Percentiles rank a stretch among this genome's conserved stretches.
Evolutionary conservation across 2,113 vertebrate species (phyloP).

Genomic region (Corvus moneduloides): DNA sequence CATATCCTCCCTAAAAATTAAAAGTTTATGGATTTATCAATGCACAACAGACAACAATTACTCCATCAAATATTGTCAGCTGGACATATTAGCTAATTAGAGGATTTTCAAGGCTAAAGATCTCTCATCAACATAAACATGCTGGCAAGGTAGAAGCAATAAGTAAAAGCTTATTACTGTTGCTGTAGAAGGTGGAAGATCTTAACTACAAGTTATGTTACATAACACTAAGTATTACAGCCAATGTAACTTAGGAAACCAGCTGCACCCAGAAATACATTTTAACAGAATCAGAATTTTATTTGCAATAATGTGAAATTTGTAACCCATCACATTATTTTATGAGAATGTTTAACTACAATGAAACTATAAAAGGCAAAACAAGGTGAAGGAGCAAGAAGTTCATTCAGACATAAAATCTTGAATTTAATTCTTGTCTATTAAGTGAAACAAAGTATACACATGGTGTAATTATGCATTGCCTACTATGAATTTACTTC

Average conservation of each 20-base stretch:
- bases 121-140: not conserved
- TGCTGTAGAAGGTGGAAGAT: not conserved
- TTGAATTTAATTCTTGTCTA: not conserved
- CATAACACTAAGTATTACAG: not conserved
- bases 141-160: not conserved
- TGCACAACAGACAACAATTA: not conserved
- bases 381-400: not conserved
- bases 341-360: not conserved
- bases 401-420: not conserved
- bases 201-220: not conserved
- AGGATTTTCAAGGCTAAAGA: not conserved
- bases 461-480: not conserved
- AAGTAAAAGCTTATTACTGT: not conserved
- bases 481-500: not conserved
- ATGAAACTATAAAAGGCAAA: not conserved
- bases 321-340: not conserved
- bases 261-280: not conserved
- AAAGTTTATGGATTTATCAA: not conserved
- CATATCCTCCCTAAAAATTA: conserved; percentile 57
- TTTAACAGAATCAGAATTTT: not conserved
- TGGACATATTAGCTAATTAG: not conserved
- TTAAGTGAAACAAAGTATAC: not conserved
- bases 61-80: not conserved
- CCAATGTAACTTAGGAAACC: not conserved
- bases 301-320: not conserved